Percentiles rank a stretch among this genome's conserved stretches.
Evolutionary conservation across 2,888 invertebrate genomes (phyloP).

Genomic region (Leistus spinibarbis): DNA sequence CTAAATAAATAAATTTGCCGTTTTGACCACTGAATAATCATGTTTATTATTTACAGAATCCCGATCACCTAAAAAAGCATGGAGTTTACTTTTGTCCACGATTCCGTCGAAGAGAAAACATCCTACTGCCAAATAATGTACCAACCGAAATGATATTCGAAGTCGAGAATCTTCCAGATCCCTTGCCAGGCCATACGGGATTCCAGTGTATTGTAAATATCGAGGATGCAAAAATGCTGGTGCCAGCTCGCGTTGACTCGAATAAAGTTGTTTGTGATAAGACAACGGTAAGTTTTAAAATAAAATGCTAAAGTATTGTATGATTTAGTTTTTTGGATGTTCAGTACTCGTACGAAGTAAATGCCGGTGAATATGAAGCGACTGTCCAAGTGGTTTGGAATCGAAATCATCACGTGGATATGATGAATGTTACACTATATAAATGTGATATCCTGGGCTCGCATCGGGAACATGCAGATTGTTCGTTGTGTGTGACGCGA

Average conservation of each 20-base stretch:
- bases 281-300: constrained; percentile 68
- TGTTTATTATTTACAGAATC: constrained; percentile 58
- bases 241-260: constrained; percentile 83
- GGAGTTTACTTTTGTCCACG: constrained; percentile 77
- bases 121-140: constrained; percentile 86
- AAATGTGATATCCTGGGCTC: constrained; percentile 96
- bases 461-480: constrained; percentile 92
- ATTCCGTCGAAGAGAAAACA: constrained; percentile 76
- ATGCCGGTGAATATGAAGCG: constrained; percentile 85
- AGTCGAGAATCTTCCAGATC: constrained; percentile 89
- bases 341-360: constrained; percentile 85
- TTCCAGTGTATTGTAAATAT: constrained; percentile 91
- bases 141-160: constrained; percentile 87
- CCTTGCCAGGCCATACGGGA: constrained; percentile 86
- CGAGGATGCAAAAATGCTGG: constrained; percentile 86
- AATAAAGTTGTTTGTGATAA: constrained; percentile 89
- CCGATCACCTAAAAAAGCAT: constrained; percentile 63
- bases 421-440: constrained; percentile 87
- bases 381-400: constrained; percentile 94
- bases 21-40: not conserved
- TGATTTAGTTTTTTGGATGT: no score
- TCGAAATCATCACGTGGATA: constrained; percentile 89
- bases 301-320: constrained; percentile 1
- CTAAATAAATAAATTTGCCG: not conserved
- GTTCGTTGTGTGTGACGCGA: constrained; percentile 93